Evolutionary conservation across 2,113 vertebrate species (phyloP).

Genomic region (Bambusicola thoracicus): DNA sequence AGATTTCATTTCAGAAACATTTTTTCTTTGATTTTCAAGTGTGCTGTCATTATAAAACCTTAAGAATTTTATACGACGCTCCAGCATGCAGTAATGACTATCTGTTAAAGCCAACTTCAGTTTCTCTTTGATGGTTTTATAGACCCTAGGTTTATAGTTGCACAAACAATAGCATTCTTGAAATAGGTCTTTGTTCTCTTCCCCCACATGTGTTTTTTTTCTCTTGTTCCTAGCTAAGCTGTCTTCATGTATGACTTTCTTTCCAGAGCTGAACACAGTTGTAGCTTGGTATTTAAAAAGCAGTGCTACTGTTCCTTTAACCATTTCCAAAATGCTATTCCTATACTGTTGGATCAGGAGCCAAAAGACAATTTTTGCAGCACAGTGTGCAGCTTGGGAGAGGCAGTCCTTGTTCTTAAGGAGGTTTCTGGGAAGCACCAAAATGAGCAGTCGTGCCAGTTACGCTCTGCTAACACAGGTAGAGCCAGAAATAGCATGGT

Average conservation of each 20-base stretch:
- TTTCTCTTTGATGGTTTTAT: constrained; percentile 60
- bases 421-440: constrained; percentile 2
- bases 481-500: neutral
- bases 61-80: neutral
- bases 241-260: neutral
- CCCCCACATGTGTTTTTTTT: neutral
- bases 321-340: neutral
- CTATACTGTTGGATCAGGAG: neutral
- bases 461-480: neutral
- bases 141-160: constrained; percentile 51
- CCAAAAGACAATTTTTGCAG: constrained; percentile 14
- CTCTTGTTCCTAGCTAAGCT: neutral
- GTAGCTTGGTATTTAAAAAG: neutral
- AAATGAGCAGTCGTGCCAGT: neutral
- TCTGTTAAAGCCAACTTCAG: constrained; percentile 20
- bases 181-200: constrained; percentile 23
- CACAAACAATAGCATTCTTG: constrained; percentile 17
- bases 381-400: neutral
- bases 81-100: neutral
- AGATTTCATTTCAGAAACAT: neutral
- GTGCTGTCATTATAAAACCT: neutral
- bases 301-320: constrained; percentile 51
- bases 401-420: constrained; percentile 27
- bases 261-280: neutral
- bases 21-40: neutral